Percentiles rank a stretch among this genome's conserved stretches.
phyloP scores from a whole-genome alignment of 1,140 invertebrate genomes.

The Dufourea novaeangliae region DNA sequence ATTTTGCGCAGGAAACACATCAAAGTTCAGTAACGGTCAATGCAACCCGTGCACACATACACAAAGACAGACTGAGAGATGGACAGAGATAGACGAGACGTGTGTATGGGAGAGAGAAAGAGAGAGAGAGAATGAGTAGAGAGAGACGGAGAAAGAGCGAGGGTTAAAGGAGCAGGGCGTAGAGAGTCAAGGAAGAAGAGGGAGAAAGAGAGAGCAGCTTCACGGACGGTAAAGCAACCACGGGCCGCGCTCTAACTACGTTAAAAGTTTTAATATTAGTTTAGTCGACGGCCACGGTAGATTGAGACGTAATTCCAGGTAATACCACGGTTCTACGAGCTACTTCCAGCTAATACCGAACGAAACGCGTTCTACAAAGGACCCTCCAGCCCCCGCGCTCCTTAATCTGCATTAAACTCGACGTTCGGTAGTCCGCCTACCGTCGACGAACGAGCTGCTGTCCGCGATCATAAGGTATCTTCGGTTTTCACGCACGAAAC shows the following conservation, averaged over 20 bases:
- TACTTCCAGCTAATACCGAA: conserved; percentile 81
- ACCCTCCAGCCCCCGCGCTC: conserved; percentile 68
- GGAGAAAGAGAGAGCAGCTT: conserved; percentile 69
- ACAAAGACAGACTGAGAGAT: conserved; percentile 42
- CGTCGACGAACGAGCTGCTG: conserved; percentile 49
- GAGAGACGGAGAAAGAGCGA: conserved; percentile 32
- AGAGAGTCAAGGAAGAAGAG: conserved; percentile 30
- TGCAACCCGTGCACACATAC: conserved; percentile 67
- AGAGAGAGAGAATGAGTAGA: conserved; percentile 32
- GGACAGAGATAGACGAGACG: conserved; percentile 31
- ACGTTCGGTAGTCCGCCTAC: conserved; percentile 74
- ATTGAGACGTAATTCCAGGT: conserved; percentile 83
- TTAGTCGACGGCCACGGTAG: conserved; percentile 82
- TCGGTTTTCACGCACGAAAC: conserved; percentile 47
- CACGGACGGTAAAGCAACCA: conserved; percentile 80
- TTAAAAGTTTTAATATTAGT: conserved; percentile 83
- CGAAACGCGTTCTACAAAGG: conserved; percentile 80
- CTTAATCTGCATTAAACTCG: conserved; percentile 81
- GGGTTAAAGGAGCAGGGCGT: conserved; percentile 36
- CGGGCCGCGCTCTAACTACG: conserved; percentile 80
- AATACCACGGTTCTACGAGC: conserved; percentile 81
- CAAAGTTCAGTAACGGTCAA: conserved; percentile 81
- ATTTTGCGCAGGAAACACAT: conserved; percentile 80
- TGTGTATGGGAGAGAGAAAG: neutral
- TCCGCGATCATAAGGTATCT: conserved; percentile 61